Evolutionary conservation across 2,888 invertebrate genomes (phyloP), one percentile per base, ranked within the genome.

Genomic region (Hypena proboscidalis): DNA sequence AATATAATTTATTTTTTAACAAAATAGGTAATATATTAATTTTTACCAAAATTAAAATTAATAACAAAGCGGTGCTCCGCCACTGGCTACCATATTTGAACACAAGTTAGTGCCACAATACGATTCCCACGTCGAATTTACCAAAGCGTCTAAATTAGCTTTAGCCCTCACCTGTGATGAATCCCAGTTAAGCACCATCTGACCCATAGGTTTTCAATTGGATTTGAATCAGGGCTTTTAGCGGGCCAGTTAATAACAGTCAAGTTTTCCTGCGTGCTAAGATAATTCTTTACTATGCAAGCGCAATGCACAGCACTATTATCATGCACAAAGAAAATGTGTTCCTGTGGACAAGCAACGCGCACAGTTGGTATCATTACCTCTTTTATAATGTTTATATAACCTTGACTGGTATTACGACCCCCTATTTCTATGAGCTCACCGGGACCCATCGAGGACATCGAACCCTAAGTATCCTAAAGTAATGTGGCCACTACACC

Each of bases 161-260:
- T 26, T 26, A 13, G 26, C 11, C 14, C 14, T 26, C 4, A 26
- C 14, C 13, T 14, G 7, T 5, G 14, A 14, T 13, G 27, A 14
- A 14, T 27, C 27, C 27, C 14, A 27, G 27, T 27, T 27, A 7
- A 27, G n/a, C 14, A 27, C 27, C 27, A 27, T 27, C 4, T 27
- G 27, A 14, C 27, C 27, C 27, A 27, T 7, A 27, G 10, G n/a
- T 27, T 27, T 27, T 27, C 27, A 4, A 27, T 27, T 2, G 14
- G 27, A n/a, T 27, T 27, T 27, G 14, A 14, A 27, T 27, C 27
- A 3, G 27, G 27, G 14, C 15, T 21, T 21, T 27, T 13, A 14
- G 27, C 15, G 2, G 27, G 27, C 27, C n/a, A n/a, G n/a, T n/a
- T n/a, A n/a, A n/a, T n/a, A n/a, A n/a, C n/a, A n/a, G n/a, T n/a